These are phyloP conservation scores for Mylabris sibirica DNA, from an alignment of 2,888 invertebrate genomes.

Conservation along the genomic window DNA sequence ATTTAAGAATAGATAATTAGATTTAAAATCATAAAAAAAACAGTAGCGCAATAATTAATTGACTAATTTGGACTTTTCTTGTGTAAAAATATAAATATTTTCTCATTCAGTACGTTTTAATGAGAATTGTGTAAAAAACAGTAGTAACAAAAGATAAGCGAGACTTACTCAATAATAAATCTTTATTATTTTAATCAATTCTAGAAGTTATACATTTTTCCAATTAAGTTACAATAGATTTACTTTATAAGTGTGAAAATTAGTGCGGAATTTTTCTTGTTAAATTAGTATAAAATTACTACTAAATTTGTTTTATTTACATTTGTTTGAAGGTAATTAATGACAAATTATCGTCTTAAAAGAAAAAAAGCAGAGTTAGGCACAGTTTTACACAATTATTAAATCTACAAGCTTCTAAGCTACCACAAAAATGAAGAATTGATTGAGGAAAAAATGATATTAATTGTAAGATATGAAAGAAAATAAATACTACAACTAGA, in stretches of 20 bases:
- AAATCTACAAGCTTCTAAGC: background rate
- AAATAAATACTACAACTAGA: background rate
- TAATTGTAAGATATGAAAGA: background rate
- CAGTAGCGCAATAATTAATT: background rate
- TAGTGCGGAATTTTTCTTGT: background rate
- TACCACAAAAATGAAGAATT: background rate
- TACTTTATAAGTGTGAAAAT: background rate
- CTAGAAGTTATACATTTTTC: background rate
- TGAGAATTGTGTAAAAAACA: constrained; percentile 9
- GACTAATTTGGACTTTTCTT: background rate
- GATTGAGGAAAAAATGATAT: background rate
- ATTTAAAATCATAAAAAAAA: background rate
- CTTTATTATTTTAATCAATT: constrained; percentile 24
- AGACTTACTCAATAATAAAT: constrained; percentile 31
- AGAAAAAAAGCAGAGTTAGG: background rate
- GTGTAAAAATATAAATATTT: background rate
- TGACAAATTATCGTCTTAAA: background rate
- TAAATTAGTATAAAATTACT: constrained; percentile 7
- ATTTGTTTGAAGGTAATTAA: background rate
- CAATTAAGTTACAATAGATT: background rate
- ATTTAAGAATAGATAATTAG: background rate
- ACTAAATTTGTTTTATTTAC: background rate
- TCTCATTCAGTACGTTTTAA: background rate
- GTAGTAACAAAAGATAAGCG: constrained; percentile 5
- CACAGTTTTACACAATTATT: constrained; percentile 4